Evolutionary conservation across 2,113 vertebrate genomes (phyloP), one percentile per base, ranked within the genome.

Genomic region (Dipodomys merriami): DNA sequence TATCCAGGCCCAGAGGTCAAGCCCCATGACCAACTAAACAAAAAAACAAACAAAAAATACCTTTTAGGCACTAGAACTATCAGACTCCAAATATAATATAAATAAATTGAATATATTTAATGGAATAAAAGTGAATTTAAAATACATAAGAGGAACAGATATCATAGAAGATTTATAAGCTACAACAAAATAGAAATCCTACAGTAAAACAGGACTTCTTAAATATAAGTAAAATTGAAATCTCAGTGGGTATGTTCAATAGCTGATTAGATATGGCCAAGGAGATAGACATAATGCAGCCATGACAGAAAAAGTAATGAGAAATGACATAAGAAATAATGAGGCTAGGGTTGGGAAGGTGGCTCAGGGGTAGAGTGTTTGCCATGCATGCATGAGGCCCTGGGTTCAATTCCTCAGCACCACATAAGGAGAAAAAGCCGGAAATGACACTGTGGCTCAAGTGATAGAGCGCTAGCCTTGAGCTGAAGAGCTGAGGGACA

Each of bases 101-200:
- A 84, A 57, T 71, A 64, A 16, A 10, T 22, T 46, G 27, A 90
- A 68, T 15, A 76, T 49, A 22, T 78, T 62, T 88, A 84, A 82
- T 86, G 53, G 46, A 46, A 85, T 67, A 60, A 92, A 87, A 68
- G n/a, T 73, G 18, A 88, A 62, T 94, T 90, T 77, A 72, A 88
- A 72, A 95, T 46, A 78, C 22, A 9, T 5, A 73, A 33, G 53
- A 57, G 53, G 53, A 57, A 57, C 53, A 16, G 67, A 64, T 57
- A 57, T 57, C 15, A 57, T 57, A 57, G 53, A 57, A 57, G 15
- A 57, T 57, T 57, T 1, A 2, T 57, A 57, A 57, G 53, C 15
- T 57, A 16, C 53, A 57, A 57, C 53, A 57, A 57, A 57, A 57
- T 16, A 57, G 53, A 57, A 57, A 57, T 57, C 15, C 53, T 57